These are phyloP conservation scores for Homalodisca vitripennis DNA, from an alignment of 1,140 invertebrate species.

Conservation along the genomic window DNA sequence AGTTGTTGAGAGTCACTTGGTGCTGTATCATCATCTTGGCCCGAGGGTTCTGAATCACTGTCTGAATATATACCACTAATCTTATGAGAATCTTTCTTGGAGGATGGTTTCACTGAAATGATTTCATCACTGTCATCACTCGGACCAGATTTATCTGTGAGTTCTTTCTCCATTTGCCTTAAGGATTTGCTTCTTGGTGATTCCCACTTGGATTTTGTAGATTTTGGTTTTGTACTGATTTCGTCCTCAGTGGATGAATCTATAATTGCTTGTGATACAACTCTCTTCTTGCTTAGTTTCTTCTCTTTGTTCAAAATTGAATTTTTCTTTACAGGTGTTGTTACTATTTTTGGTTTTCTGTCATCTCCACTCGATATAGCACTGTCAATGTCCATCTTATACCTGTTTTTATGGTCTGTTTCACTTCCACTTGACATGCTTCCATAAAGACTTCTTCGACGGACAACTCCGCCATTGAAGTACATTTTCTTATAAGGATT, in stretches of 20 bases:
- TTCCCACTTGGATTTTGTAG: slow-evolving; percentile 50
- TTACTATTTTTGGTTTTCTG: slow-evolving; percentile 12
- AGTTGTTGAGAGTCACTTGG: slow-evolving; percentile 48
- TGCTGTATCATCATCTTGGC: slow-evolving; percentile 50
- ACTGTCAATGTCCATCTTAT: slow-evolving; percentile 32
- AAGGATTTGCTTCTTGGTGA: slow-evolving; percentile 55
- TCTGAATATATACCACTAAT: slow-evolving; percentile 71
- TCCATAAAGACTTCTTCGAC: slow-evolving; percentile 60
- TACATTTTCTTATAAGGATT: slow-evolving; percentile 73
- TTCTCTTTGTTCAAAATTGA: slow-evolving; percentile 48
- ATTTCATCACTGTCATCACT: slow-evolving; percentile 70
- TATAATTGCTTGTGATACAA: slow-evolving; percentile 34
- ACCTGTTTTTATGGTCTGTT: slow-evolving; percentile 37
- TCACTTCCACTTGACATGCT: slow-evolving; percentile 69
- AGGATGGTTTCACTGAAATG: slow-evolving; percentile 55
- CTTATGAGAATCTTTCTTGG: slow-evolving; percentile 44
- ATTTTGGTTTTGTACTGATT: slow-evolving; percentile 30
- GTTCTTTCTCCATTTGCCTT: slow-evolving; percentile 69
- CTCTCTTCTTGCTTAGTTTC: slow-evolving; percentile 44
- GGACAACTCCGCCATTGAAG: slow-evolving; percentile 66
- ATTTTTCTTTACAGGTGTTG: slow-evolving; percentile 26
- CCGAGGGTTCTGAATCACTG: slow-evolving; percentile 57
- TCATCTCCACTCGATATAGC: slow-evolving; percentile 39
- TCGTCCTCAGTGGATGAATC: slow-evolving; percentile 44
- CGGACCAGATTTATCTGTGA: slow-evolving; percentile 41